Percentiles rank a stretch among this genome's conserved stretches.
phyloP scores from a whole-genome alignment of 2,888 invertebrate genomes.

The Pantelozetes paolii region DNA sequence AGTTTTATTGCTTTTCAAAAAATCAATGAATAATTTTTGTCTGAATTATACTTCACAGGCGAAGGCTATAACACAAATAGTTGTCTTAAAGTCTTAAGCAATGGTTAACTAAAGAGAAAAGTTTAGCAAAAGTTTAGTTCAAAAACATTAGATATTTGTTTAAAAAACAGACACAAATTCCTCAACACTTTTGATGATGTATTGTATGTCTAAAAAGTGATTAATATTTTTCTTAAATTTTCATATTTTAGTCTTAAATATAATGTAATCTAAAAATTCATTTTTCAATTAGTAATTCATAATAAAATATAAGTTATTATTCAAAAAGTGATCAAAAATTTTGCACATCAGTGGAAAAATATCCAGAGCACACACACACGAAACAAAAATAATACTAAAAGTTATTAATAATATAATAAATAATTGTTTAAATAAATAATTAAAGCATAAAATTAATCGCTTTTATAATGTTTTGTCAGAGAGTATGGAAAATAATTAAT shows the following conservation, averaged over 20 bases:
- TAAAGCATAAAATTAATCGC: slow-evolving; percentile 24
- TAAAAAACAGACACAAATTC: neutral
- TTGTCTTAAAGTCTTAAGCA: neutral
- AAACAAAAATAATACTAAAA: neutral
- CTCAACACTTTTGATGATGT: neutral
- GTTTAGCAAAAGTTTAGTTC: neutral
- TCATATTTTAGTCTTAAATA: too few relatives aligned
- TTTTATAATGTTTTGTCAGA: slow-evolving; percentile 12
- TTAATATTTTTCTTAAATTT: too few relatives aligned
- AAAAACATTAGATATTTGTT: too few relatives aligned
- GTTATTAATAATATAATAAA: slow-evolving; percentile 2
- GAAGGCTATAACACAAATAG: neutral
- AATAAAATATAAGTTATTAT: too few relatives aligned
- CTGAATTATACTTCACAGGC: neutral
- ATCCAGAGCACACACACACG: too few relatives aligned
- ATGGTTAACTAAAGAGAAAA: too few relatives aligned
- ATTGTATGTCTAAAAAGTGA: neutral
- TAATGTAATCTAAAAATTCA: too few relatives aligned
- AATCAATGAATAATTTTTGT: neutral
- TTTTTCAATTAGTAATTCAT: neutral
- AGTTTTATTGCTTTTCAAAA: neutral
- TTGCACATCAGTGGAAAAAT: too few relatives aligned
- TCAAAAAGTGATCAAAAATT: too few relatives aligned
- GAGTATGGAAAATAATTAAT: slow-evolving; percentile 23
- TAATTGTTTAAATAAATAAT: slow-evolving; percentile 22